Evolutionary conservation across 2,888 invertebrate genomes (phyloP).

Genomic region (Abrostola triplasia): DNA sequence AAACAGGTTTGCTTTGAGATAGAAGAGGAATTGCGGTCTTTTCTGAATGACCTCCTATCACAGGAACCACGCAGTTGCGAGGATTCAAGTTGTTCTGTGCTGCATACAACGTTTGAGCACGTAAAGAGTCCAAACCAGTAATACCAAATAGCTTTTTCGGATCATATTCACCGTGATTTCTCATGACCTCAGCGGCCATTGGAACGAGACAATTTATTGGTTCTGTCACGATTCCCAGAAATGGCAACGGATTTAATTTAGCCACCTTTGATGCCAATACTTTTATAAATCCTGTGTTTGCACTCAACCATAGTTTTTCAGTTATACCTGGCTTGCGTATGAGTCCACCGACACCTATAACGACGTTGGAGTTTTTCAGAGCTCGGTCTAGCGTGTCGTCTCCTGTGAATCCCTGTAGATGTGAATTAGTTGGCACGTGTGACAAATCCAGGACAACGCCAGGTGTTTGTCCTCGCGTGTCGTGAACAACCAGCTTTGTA

Average conservation of each 20-base stretch:
- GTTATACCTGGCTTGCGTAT: conserved; percentile 89
- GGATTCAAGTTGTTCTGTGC: conserved; percentile 90
- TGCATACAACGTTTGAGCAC: conserved; percentile 93
- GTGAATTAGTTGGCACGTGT: conserved; percentile 78
- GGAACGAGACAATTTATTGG: conserved; percentile 82
- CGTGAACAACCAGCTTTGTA: conserved; percentile 89
- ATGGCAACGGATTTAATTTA: conserved; percentile 71
- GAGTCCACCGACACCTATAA: conserved; percentile 90
- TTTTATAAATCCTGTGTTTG: conserved; percentile 79
- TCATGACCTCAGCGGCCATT: conserved; percentile 80
- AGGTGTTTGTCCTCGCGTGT: conserved; percentile 73
- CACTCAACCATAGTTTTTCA: conserved; percentile 88
- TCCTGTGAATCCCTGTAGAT: conserved; percentile 71
- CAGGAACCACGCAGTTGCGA: conserved; percentile 91
- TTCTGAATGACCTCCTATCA: conserved; percentile 93
- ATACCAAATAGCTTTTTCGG: conserved; percentile 91
- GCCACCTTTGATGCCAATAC: conserved; percentile 68
- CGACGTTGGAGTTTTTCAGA: conserved; percentile 88
- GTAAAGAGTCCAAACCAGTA: conserved; percentile 91
- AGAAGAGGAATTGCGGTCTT: conserved; percentile 93
- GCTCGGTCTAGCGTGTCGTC: conserved; percentile 69
- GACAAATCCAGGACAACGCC: conserved; percentile 82
- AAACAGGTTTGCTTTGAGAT: conserved; percentile 90
- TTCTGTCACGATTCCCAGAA: conserved; percentile 80
- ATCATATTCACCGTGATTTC: conserved; percentile 85